Evolutionary conservation across 2,888 invertebrate species (phyloP).

Genomic region (Formica aserva): DNA sequence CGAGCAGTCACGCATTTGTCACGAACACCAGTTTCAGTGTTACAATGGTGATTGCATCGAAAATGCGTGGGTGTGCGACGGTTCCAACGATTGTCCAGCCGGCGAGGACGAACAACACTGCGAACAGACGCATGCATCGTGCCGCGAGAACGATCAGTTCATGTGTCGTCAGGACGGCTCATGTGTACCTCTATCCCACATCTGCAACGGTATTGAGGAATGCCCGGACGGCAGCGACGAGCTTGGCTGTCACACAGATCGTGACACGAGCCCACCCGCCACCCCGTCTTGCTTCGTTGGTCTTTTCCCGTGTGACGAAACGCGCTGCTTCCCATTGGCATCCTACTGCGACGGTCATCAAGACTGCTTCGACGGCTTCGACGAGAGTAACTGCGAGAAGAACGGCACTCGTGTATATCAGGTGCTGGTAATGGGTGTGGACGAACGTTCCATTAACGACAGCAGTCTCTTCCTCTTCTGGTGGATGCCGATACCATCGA

Average conservation of each 20-base stretch:
- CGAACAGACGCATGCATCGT: constrained; percentile 77
- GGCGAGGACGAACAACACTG: constrained; percentile 88
- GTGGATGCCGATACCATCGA: constrained; percentile 87
- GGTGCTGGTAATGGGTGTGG: constrained; percentile 89
- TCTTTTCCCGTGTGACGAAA: constrained; percentile 88
- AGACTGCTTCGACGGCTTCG: constrained; percentile 92
- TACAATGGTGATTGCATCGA: constrained; percentile 88
- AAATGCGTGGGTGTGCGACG: constrained; percentile 89
- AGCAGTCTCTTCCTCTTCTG: constrained; percentile 90
- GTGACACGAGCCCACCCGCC: constrained; percentile 81
- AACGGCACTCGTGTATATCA: constrained; percentile 86
- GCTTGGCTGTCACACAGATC: constrained; percentile 83
- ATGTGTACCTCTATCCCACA: constrained; percentile 87
- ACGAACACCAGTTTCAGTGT: constrained; percentile 88
- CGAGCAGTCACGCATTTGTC: constrained; percentile 84
- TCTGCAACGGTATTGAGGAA: constrained; percentile 87
- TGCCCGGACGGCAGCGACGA: constrained; percentile 88
- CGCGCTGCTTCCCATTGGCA: constrained; percentile 88
- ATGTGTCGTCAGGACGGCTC: constrained; percentile 89
- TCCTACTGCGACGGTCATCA: constrained; percentile 89
- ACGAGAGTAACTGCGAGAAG: constrained; percentile 89
- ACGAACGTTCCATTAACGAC: constrained; percentile 88
- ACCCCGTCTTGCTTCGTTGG: constrained; percentile 87
- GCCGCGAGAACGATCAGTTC: constrained; percentile 86
- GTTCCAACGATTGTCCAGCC: constrained; percentile 87